These are phyloP conservation scores for Fringilla coelebs DNA, from an alignment of 2,797 vertebrate genomes.

Conservation along the genomic window DNA sequence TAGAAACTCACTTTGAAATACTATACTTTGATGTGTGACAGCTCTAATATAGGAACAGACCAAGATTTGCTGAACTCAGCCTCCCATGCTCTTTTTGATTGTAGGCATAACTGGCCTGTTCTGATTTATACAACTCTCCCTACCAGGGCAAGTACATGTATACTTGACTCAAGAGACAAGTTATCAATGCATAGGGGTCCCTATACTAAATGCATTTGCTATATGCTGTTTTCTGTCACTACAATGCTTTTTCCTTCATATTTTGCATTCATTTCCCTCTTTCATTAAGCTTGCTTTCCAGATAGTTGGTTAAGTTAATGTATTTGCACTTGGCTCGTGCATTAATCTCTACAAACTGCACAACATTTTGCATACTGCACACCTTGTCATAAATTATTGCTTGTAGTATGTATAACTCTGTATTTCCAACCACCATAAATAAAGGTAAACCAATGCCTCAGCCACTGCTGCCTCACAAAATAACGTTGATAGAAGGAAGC, in stretches of 20 bases:
- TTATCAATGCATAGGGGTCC: not conserved
- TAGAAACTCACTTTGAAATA: not conserved
- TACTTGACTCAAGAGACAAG: not conserved
- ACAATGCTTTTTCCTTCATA: not conserved
- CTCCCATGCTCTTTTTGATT: not conserved
- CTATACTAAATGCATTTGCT: not conserved
- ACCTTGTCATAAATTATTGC: constrained; percentile 41
- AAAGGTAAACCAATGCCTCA: not conserved
- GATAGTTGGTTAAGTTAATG: constrained; percentile 46
- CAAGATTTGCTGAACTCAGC: not conserved
- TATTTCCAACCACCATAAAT: not conserved
- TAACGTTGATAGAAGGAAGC: not conserved
- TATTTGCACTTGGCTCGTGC: constrained; percentile 43
- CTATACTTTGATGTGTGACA: not conserved
- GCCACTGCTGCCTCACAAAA: not conserved
- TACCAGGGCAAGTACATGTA: not conserved
- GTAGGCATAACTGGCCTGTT: not conserved
- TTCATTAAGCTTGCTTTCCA: constrained; percentile 53
- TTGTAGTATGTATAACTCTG: not conserved
- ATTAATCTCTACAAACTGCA: constrained; percentile 48
- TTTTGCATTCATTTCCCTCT: not conserved
- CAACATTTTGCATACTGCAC: constrained; percentile 20
- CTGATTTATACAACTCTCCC: not conserved
- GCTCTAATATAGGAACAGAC: not conserved
- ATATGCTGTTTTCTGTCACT: not conserved